Evolutionary conservation across 2,113 vertebrate species (phyloP).

Genomic region (Pyxicephalus adspersus): DNA sequence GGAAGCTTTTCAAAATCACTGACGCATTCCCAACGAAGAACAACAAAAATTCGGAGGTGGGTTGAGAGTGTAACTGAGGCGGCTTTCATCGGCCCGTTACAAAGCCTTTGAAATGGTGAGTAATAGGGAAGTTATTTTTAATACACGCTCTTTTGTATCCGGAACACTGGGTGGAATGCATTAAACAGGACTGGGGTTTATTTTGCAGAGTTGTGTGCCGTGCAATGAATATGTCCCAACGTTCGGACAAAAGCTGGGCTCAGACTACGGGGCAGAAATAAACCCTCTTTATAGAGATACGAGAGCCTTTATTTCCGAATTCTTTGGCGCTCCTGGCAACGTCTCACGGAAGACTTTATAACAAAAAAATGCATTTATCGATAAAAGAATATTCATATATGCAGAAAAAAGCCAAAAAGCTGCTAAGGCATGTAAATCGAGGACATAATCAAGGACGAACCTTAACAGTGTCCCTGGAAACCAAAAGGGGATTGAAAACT

Average conservation of each 20-base stretch:
- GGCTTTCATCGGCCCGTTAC: conserved; percentile 10
- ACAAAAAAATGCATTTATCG: too few species aligned
- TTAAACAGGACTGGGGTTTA: conserved; percentile 23
- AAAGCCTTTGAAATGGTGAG: conserved; percentile 37
- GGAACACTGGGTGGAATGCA: conserved; percentile 38
- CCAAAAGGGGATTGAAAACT: too few species aligned
- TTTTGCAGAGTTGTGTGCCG: conserved; percentile 7
- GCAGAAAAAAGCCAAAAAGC: too few species aligned
- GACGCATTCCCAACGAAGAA: conserved; percentile 45
- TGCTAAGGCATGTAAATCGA: too few species aligned
- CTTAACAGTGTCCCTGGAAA: too few species aligned
- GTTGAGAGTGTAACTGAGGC: conserved; percentile 26
- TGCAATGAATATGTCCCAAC: conserved; percentile 20
- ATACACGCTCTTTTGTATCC: conserved; percentile 39
- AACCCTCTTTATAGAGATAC: conserved; percentile 36
- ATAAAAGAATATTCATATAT: too few species aligned
- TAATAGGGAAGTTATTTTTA: conserved; percentile 48
- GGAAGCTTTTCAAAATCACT: conserved; percentile 41
- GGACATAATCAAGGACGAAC: too few species aligned
- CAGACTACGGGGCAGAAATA: conserved; percentile 19
- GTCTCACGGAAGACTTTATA: background rate
- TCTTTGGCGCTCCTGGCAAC: conserved; percentile 3
- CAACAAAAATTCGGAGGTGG: conserved; percentile 46
- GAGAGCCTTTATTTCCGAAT: background rate
- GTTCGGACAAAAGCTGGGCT: conserved; percentile 6